Evolutionary conservation across 2,888 invertebrate species (phyloP).

Genomic region (Omphaloscelis lunosa): DNA sequence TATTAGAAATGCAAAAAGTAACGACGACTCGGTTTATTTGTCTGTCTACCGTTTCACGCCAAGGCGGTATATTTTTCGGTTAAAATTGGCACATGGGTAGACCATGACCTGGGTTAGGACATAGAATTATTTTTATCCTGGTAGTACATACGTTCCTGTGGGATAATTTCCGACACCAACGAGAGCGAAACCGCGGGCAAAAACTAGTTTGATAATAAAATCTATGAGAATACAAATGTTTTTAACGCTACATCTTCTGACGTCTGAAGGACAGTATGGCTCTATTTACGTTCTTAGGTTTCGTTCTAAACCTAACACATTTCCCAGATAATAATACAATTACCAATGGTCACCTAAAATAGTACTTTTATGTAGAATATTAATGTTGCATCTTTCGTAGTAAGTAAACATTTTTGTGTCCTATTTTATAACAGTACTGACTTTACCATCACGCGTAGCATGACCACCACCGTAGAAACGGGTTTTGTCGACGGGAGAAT

Average conservation of each 20-base stretch:
- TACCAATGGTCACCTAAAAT: constrained; percentile 23
- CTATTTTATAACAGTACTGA: neutral
- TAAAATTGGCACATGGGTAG: no score
- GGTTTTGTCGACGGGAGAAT: no score
- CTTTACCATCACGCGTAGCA: no score
- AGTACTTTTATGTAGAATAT: neutral
- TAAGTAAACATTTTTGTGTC: constrained; percentile 2
- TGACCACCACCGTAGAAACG: no score
- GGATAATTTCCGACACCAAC: no score
- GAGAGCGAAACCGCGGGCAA: no score
- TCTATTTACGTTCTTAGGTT: constrained; percentile 51
- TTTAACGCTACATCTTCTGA: neutral
- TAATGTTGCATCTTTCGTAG: neutral
- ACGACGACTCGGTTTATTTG: neutral
- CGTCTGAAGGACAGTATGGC: constrained; percentile 17
- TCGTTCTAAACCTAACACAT: constrained; percentile 45
- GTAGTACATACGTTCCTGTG: no score
- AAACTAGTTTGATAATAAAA: neutral
- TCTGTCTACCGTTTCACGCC: neutral
- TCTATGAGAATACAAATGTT: no score
- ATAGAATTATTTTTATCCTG: no score
- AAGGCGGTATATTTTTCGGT: no score
- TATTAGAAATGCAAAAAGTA: neutral
- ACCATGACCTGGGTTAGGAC: no score
- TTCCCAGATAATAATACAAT: constrained; percentile 28